phyloP scores from a whole-genome alignment of 2,888 invertebrate species.

The Poecilus cupreus region DNA sequence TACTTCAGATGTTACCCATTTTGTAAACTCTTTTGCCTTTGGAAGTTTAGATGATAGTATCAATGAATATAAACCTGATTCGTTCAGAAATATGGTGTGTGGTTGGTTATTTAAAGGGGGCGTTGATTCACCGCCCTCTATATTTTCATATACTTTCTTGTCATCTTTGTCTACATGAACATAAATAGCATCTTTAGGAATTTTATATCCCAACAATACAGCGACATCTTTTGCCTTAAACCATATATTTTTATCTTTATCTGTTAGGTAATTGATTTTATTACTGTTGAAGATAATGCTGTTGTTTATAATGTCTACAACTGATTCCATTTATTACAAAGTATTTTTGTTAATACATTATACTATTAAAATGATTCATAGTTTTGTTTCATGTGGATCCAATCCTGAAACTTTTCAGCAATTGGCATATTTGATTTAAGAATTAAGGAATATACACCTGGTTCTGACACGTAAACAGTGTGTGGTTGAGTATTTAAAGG shows the following conservation, averaged over 20 bases:
- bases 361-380: too few species aligned
- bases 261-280: neutral
- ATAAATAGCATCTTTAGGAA: neutral
- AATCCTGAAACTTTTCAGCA: too few species aligned
- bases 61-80: neutral
- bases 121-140: too few species aligned
- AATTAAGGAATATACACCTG: too few species aligned
- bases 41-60: neutral
- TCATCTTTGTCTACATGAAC: neutral
- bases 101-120: too few species aligned
- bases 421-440: too few species aligned
- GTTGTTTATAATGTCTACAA: neutral
- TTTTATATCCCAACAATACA: neutral
- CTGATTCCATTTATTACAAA: neutral
- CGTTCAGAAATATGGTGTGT: neutral
- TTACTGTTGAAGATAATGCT: neutral
- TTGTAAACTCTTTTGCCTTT: neutral
- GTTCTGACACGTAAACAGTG: too few species aligned
- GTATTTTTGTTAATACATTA: neutral
- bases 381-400: too few species aligned
- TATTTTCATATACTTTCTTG: too few species aligned
- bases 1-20: neutral
- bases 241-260: too few species aligned
- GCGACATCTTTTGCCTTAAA: too few species aligned
- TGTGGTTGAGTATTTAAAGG: too few species aligned